Base-by-base conservation (phyloP, 2,113 vertebrate genomes). In the Lepisosteus oculatus region DNA sequence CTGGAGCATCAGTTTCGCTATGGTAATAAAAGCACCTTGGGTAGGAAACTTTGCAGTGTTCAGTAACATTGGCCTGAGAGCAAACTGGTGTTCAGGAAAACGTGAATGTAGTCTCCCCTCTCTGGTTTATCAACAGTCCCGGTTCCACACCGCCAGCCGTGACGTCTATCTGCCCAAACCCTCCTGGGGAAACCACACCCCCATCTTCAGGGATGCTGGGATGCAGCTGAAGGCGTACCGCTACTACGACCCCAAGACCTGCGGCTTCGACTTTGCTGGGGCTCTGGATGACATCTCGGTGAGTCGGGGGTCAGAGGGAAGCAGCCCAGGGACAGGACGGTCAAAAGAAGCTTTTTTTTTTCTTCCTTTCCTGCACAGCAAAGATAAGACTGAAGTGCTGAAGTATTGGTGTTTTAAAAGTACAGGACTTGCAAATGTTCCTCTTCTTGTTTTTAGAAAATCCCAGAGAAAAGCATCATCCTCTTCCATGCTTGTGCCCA, bases 131-230 rank as follows among this genome's bases (percentile, higher is more conserved):
- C 17, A 2, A 11, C 82, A 98, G 97, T 90, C 96, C 86, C 93
- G 97, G 4, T 99, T 99, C 85, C 96, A 98, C 80, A 93, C 89
- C 74, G 86, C 83, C 12, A 92, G 93, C 67, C 88, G 72, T 55
- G 95, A 98, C 6, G 93, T 99, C 12, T 99, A 94, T 71, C 89
- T 99, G 67, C 97, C 97, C 69, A 99, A 97, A 82, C 97, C 97
- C 0, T 94, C 95, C 71, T 99, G 96, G 97, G 97, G 96, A 45
- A 99, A 99, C 79, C 97, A 99, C 88, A 99, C 97, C 0, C 96
- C 97, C 64, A 96, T 99, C 87, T 99, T 98, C 86, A 93, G 95
- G 75, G 97, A 99, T 5, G 96, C 96, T 3, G 96, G 97, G 74
- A 81, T 99, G 93, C 93, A 98, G 8, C 90, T 98, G 3, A 95